Evolutionary conservation across 1,140 invertebrate genomes (phyloP).

Genomic region (Tachypleus tridentatus): DNA sequence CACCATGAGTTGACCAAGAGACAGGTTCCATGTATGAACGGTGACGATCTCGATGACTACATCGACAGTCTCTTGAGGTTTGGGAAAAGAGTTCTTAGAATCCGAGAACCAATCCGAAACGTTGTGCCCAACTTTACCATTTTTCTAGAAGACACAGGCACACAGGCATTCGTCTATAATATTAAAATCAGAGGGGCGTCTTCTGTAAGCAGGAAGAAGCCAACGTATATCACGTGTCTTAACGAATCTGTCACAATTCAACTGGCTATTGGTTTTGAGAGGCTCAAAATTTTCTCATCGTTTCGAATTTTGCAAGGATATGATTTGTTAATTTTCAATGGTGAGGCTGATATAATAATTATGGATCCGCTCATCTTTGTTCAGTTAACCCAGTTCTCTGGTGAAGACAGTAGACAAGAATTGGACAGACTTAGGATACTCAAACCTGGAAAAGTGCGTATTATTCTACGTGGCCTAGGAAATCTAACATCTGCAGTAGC

Average conservation of each 20-base stretch:
- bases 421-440: conserved; percentile 22
- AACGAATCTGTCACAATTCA: conserved; percentile 23
- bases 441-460: conserved; percentile 24
- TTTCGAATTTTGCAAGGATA: conserved; percentile 27
- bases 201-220: conserved; percentile 22
- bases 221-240: conserved; percentile 24
- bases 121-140: conserved; percentile 24
- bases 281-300: conserved; percentile 19
- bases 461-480: conserved; percentile 25
- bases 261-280: conserved; percentile 24
- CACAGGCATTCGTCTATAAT: conserved; percentile 23
- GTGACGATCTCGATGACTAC: conserved; percentile 28
- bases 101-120: conserved; percentile 16
- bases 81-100: conserved; percentile 22
- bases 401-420: conserved; percentile 13
- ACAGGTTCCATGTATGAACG: conserved; percentile 27
- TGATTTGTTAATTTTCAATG: conserved; percentile 25
- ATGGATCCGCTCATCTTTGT: conserved; percentile 21
- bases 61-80: conserved; percentile 27
- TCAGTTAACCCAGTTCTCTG: conserved; percentile 24
- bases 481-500: conserved; percentile 25
- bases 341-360: conserved; percentile 25
- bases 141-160: conserved; percentile 23
- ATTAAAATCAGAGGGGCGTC: conserved; percentile 23
- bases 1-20: conserved; percentile 14